A percentile compares a stretch with the other conserved stretches of the same genome.
Evolutionary conservation across 2,797 vertebrate genomes (phyloP).

Genomic region (Alcedo atthis): DNA sequence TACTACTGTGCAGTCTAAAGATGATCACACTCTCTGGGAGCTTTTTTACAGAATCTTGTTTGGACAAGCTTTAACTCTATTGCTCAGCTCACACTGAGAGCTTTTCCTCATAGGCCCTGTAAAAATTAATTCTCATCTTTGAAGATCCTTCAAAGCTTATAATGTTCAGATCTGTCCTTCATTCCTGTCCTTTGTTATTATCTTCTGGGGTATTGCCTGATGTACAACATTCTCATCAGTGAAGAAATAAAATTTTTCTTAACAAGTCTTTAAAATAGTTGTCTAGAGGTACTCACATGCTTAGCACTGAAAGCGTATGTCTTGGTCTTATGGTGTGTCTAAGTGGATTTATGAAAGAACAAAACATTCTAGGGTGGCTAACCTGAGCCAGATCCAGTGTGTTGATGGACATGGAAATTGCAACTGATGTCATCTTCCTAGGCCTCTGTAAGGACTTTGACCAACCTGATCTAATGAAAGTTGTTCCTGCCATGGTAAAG

Average conservation of each 20-base stretch:
- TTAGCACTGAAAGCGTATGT: background rate
- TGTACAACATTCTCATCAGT: background rate
- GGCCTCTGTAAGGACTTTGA: background rate
- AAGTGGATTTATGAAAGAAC: background rate
- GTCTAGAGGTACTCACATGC: background rate
- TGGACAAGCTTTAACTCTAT: background rate
- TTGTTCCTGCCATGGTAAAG: background rate
- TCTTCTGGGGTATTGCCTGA: background rate
- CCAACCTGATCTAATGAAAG: background rate
- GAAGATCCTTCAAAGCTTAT: slow-evolving; percentile 12
- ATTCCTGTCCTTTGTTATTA: background rate
- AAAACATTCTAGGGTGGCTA: background rate
- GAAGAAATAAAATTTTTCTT: background rate
- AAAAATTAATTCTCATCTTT: background rate
- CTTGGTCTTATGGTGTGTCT: background rate
- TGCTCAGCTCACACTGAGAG: background rate
- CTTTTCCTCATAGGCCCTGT: background rate
- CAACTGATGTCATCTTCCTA: background rate
- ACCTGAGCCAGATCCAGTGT: background rate
- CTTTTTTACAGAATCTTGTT: background rate
- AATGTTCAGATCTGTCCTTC: background rate
- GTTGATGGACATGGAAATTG: background rate
- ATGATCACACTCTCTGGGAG: background rate
- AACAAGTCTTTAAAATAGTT: background rate
- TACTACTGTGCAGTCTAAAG: background rate